Evolutionary conservation across 1,140 invertebrate species (phyloP), one percentile per base, ranked within the genome.

Genomic region (Drosophila baimaii): DNA sequence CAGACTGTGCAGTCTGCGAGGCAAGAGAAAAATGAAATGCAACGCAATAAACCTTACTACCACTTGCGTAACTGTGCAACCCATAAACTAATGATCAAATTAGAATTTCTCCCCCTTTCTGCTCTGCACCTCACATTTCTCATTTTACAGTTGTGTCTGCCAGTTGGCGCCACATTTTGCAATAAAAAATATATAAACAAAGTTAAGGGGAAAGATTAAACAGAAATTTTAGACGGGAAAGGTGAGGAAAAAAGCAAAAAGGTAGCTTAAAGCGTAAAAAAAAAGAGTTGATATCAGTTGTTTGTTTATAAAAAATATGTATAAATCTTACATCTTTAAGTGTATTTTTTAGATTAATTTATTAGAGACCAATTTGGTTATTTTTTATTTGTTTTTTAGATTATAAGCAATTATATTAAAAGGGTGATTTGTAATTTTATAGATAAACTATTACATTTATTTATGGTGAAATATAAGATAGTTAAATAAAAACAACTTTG

Each of bases 21-120:
- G 63, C 46, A 70, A 52, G 17, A 15, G 49, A 52, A 46, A 85
- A 81, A 71, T 85, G 69, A 77, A 85, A 80, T 85, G 79, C 71
- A 81, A 86, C 81, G 81, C 81, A 85, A 86, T 86, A 86, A 86
- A 81, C 74, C 44, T 77, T 76, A 35, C 65, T 76, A 35, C 65
- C 55, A 72, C 70, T 86, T 86, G 82, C 82, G 83, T 86, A 86
- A 86, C 51, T 64, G 41, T 55, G 59, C 81, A 85, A 86, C 63
- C 66, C 72, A 81, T 85, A 70, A 85, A 77, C 59, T 58, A 76
- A 75, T 65, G 59, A 69, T 55, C 64, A 76, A 58, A 79, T 79
- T 82, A 81, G 76, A 86, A 86, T 66, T 6, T 9, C 44, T 9
- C 44, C 43, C 25, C 49, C n/a, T 7, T 41, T n/a, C 10, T 52